Conservation (phyloP, 2,888 invertebrate species). For the Limnephilus marmoratus region DNA sequence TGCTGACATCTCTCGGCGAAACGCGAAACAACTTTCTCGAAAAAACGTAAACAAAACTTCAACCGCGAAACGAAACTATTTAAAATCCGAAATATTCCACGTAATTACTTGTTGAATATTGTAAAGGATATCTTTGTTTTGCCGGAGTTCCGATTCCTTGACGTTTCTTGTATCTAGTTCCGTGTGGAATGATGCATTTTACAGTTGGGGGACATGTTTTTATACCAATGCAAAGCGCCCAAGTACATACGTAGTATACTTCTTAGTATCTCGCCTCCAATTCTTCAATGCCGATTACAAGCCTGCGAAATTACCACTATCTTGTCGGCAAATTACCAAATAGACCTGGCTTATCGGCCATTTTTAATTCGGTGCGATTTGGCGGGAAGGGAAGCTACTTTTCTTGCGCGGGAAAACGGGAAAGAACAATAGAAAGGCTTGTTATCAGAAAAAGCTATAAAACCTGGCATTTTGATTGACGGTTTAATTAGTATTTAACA, state of each 20-base stretch:
- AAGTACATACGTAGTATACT: not conserved
- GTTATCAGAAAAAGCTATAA: not conserved
- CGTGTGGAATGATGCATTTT: conserved; percentile 53
- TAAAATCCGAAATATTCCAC: not conserved
- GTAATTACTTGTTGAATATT: not conserved
- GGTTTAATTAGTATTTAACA: conserved; percentile 1
- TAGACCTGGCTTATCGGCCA: conserved; percentile 24
- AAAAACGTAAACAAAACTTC: not conserved
- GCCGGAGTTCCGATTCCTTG: conserved; percentile 28
- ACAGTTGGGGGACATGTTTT: conserved; percentile 54
- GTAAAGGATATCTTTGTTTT: not conserved
- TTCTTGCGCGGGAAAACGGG: not conserved
- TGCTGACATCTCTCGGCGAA: conserved; percentile 18
- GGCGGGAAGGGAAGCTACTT: not conserved
- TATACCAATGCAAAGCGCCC: conserved; percentile 53
- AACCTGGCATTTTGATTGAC: conserved; percentile 29
- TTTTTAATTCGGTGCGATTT: not conserved
- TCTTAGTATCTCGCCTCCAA: conserved; percentile 28
- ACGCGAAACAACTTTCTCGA: not conserved
- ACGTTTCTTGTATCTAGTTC: conserved; percentile 48
- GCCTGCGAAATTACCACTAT: conserved; percentile 22
- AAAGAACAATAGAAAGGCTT: not conserved
- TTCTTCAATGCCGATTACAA: conserved; percentile 52
- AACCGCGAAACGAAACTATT: not conserved
- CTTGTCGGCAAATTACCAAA: conserved; percentile 2